Conservation (phyloP, 1,140 invertebrate species). For the Daktulosphaira vitifoliae region DNA sequence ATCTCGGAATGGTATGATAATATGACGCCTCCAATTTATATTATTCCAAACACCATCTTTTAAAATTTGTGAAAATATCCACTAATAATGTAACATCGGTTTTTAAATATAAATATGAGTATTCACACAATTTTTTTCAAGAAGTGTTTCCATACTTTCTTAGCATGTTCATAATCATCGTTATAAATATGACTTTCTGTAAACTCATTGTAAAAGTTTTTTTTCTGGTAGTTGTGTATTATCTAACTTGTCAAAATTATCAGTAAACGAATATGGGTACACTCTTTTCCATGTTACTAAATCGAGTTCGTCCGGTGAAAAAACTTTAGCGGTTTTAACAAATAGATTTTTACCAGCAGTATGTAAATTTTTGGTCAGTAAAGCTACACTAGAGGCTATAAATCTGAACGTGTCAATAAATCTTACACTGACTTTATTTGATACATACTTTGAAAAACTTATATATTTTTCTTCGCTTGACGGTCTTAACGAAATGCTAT, state of each 20-base stretch:
- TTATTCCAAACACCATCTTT: not conserved
- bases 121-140: not conserved
- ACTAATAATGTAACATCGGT: not conserved
- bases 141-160: not conserved
- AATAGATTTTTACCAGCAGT: not conserved
- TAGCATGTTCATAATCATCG: not conserved
- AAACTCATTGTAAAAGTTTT: too few species aligned
- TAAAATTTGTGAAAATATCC: not conserved
- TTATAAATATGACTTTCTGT: not conserved
- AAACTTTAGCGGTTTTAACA: not conserved
- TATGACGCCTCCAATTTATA: not conserved
- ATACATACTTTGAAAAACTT: not conserved
- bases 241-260: too few species aligned
- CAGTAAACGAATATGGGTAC: too few species aligned
- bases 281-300: too few species aligned
- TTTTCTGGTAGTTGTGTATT: too few species aligned
- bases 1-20: not conserved
- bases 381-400: not conserved
- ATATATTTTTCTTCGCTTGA: not conserved
- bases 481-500: not conserved
- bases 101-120: not conserved
- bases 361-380: not conserved
- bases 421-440: not conserved
- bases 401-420: not conserved
- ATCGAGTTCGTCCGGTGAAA: not conserved